These are phyloP conservation scores for Odocoileus virginianus DNA, from an alignment of 2,113 vertebrate genomes.

Conservation along the genomic window DNA sequence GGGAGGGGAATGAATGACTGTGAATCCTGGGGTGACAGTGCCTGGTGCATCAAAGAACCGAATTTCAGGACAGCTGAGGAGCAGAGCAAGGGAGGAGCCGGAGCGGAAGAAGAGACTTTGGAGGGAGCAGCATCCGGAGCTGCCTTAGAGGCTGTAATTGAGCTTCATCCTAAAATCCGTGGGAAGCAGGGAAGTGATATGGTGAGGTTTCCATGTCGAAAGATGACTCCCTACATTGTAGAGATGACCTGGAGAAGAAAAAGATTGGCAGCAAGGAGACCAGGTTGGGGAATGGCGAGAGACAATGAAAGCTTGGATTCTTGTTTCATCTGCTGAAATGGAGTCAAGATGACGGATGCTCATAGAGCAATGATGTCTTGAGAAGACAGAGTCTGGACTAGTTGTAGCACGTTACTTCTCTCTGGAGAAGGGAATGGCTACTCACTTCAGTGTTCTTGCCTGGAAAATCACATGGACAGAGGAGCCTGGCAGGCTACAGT, in stretches of 20 bases:
- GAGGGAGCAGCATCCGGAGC: neutral
- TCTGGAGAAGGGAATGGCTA: neutral
- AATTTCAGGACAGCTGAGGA: neutral
- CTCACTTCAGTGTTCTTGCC: neutral
- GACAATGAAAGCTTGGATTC: neutral
- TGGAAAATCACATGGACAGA: neutral
- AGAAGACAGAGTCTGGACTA: neutral
- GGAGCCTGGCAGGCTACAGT: neutral
- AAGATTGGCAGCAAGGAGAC: neutral
- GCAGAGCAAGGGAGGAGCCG: neutral
- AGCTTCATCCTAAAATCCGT: neutral
- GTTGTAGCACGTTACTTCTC: neutral
- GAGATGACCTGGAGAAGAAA: neutral
- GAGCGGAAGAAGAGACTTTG: neutral
- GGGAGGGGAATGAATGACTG: neutral
- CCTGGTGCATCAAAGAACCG: neutral
- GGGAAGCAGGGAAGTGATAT: neutral
- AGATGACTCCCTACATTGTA: neutral
- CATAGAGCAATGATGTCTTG: neutral
- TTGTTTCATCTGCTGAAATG: neutral
- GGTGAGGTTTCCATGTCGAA: neutral
- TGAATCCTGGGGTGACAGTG: neutral
- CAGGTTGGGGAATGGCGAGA: neutral
- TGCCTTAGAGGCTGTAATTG: neutral
- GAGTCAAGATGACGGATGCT: neutral